These are phyloP conservation scores for Lepus americanus DNA, from an alignment of 2,113 vertebrate genomes.

Conservation along the genomic window DNA sequence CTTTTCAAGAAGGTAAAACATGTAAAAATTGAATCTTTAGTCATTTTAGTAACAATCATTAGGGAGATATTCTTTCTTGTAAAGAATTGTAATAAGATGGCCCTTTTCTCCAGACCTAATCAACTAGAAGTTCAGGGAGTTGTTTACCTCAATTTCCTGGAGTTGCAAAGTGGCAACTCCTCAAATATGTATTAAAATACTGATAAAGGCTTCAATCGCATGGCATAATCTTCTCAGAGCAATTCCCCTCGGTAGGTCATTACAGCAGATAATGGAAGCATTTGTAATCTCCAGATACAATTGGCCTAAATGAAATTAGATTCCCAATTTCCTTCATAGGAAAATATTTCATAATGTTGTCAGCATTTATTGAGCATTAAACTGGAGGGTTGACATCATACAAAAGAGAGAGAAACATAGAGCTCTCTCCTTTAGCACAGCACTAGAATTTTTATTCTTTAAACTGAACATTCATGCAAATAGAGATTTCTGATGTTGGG, in stretches of 20 bases:
- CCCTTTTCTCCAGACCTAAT: neutral
- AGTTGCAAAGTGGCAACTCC: slow-evolving; percentile 49
- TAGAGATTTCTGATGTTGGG: slow-evolving; percentile 5
- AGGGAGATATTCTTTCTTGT: neutral
- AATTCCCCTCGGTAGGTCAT: slow-evolving; percentile 57
- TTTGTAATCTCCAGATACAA: slow-evolving; percentile 74
- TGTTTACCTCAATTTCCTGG: slow-evolving; percentile 68
- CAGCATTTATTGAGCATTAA: slow-evolving; percentile 64
- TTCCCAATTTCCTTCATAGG: slow-evolving; percentile 64
- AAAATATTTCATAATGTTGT: slow-evolving; percentile 71
- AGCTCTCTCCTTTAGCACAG: neutral
- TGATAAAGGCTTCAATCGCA: slow-evolving; percentile 52
- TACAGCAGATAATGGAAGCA: slow-evolving; percentile 68
- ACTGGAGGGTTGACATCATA: neutral
- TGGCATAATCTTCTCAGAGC: slow-evolving; percentile 56
- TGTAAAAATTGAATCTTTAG: slow-evolving; percentile 17
- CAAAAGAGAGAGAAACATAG: neutral
- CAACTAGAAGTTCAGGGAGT: slow-evolving; percentile 35
- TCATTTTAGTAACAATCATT: slow-evolving; percentile 16
- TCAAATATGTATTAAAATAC: slow-evolving; percentile 65
- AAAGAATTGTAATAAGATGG: slow-evolving; percentile 43
- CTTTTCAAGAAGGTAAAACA: neutral
- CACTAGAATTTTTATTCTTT: slow-evolving; percentile 14
- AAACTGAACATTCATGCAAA: slow-evolving; percentile 49
- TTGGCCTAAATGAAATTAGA: slow-evolving; percentile 73